phyloP scores from a whole-genome alignment of 2,113 vertebrate genomes.

The Oncorhynchus nerka region DNA sequence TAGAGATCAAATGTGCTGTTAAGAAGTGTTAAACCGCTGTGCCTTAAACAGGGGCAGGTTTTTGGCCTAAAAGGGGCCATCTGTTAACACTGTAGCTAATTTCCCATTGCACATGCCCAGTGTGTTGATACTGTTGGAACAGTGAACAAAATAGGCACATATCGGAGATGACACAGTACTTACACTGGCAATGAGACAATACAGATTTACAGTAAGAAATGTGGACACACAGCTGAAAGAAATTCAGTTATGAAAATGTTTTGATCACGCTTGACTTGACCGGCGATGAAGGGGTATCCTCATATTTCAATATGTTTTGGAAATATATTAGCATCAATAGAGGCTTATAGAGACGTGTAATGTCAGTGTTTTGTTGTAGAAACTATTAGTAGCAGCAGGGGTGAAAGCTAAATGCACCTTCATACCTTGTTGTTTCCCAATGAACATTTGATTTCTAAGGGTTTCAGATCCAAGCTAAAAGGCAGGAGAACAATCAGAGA shows the following conservation, averaged over 20 bases:
- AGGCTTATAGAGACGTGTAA: not conserved
- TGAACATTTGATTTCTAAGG: conserved; percentile 59
- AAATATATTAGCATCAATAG: conserved; percentile 45
- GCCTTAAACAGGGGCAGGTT: conserved; percentile 58
- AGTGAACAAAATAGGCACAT: conserved; percentile 17
- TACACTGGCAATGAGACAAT: not conserved
- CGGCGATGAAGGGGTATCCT: conserved; percentile 1
- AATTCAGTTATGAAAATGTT: conserved; percentile 10
- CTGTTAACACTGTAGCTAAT: conserved; percentile 65
- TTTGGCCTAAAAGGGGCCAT: conserved; percentile 57
- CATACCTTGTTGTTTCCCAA: conserved; percentile 44
- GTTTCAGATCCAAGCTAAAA: conserved; percentile 45
- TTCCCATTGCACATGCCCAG: conserved; percentile 43
- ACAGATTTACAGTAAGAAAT: conserved; percentile 36
- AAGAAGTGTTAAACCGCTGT: conserved; percentile 69
- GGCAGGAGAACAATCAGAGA: conserved; percentile 46
- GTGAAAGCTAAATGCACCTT: conserved; percentile 29
- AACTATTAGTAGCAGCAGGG: conserved; percentile 3
- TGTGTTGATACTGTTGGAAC: conserved; percentile 43
- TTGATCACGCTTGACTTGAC: conserved; percentile 20
- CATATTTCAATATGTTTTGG: conserved; percentile 37
- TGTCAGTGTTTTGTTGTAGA: conserved; percentile 5
- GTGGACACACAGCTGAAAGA: conserved; percentile 27
- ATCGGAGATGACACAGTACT: not conserved
- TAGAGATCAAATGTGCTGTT: conserved; percentile 68